phyloP scores from a whole-genome alignment of 2,797 vertebrate genomes.

The Gobionotothen gibberifrons region DNA sequence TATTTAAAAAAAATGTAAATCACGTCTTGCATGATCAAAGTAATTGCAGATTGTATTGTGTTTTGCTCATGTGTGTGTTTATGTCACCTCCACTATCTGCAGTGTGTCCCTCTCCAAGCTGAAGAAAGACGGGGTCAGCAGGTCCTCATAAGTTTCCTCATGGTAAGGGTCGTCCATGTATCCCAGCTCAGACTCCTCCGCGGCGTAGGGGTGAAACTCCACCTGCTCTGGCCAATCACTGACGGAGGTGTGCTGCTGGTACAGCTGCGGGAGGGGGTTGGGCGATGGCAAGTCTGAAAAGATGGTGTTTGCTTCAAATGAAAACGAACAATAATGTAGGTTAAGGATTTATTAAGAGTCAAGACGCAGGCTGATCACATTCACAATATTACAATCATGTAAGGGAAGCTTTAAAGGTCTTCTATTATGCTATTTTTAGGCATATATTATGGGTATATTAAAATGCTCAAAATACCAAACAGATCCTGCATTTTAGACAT shows the following conservation, averaged over 20 bases:
- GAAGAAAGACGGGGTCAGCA: constrained; percentile 85
- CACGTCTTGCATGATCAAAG: background rate
- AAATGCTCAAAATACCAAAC: no score
- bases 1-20: background rate
- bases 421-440: no score
- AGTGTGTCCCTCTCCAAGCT: constrained; percentile 85
- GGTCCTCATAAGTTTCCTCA: constrained; percentile 86
- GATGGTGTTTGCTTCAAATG: constrained; percentile 15
- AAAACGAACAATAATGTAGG: constrained; percentile 1
- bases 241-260: constrained; percentile 77
- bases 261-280: constrained; percentile 80
- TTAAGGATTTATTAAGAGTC: background rate
- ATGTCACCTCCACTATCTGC: constrained; percentile 86
- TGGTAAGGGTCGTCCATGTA: constrained; percentile 89
- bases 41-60: background rate
- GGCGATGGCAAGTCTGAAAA: constrained; percentile 83
- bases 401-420: background rate
- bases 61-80: background rate
- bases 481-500: no score
- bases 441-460: no score
- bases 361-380: background rate
- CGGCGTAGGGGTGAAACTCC: constrained; percentile 84
- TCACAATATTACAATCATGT: background rate
- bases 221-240: constrained; percentile 85
- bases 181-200: constrained; percentile 85